Evolutionary conservation across 2,888 invertebrate species (phyloP), one percentile per base, ranked within the genome.

Genomic region (Cenopis cana): DNA sequence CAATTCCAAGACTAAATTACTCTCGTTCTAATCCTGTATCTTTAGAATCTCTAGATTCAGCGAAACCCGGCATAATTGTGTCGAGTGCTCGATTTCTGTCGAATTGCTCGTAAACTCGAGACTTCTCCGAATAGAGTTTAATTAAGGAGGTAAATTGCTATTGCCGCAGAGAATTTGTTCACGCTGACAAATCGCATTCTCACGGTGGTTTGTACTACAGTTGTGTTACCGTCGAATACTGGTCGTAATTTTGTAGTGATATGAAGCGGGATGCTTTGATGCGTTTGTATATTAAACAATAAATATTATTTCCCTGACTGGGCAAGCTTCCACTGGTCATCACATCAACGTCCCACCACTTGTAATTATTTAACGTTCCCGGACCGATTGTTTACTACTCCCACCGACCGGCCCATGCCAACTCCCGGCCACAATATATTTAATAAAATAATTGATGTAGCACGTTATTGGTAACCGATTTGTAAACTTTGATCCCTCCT

Each of bases 261-360:
- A 12, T 14, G 49, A 49, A 60, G 17, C 60, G 33, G 29, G 18
- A 66, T 55, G 50, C 49, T 61, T 50, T 65, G 61, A 56, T 62
- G 60, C 54, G 29, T 64, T 52, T 52, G 50, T 24, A 52, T 73
- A 69, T 62, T 70, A 24, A 67, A 74, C 64, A 77, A 82, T 82
- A 81, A 82, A 84, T 85, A 83, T 84, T 77, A 75, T 79, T 83
- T 80, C 57, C 33, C 65, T 85, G n/a, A n/a, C n/a, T n/a, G 86
- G 89, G 87, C 87, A 87, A 83, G 73, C 74, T 85, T 86, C 87
- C 87, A 88, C 83, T 76, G 74, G 78, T 79, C 78, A 78, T 82
- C 81, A 80, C 78, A 78, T 82, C 81, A 80, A 79, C 77, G 79
- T 81, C 81, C 78, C 75, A 75, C 75, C 77, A 76, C 75, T 75